Evolutionary conservation across 1,140 invertebrate genomes (phyloP), one percentile per base, ranked within the genome.

Genomic region (Trachymyrmex septentrionalis): DNA sequence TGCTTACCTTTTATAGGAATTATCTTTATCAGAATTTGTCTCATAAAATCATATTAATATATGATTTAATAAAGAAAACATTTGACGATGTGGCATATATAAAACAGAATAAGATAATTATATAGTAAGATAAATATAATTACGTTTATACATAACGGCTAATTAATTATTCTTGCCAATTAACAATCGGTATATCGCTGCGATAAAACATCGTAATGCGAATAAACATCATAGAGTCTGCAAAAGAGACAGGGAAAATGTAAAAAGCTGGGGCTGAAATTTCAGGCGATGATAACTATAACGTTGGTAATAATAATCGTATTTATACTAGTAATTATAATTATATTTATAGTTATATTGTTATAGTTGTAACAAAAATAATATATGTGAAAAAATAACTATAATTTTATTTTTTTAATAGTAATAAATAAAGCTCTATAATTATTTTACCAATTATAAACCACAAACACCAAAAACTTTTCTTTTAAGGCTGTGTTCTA

Each of bases 161-260:
- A 84, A 73, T 82, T 82, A 82, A 82, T 73, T 84, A 63, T 48
- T 73, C 24, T 72, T 50, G 67, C 38, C 69, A 84, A 84, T 84
- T 84, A 84, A 61, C 34, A 61, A 53, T 10, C 19, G 24, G 66
- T 19, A 14, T n/a, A 61, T 24, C 38, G 24, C 19, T 2, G 24
- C 55, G 55, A 9, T 48, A 59, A 59, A 82, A 48, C 4, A n/a
- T n/a, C n/a, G n/a, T n/a, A n/a, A n/a, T n/a, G n/a, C n/a, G n/a
- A n/a, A n/a, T n/a, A 59, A 82, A 48, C 4, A 24, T 50, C 30
- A n/a, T 2, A 34, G 61, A 73, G 44, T 2, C 14, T 12, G 24
- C 6, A n/a, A 73, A 69, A 27, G 24, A 3, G 2, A 4, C 3
- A n/a, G 14, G 12, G 5, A n/a, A 73, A 73, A 27, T 6, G 78